Percentiles rank a stretch among this genome's conserved stretches.
These are phyloP conservation scores for Heteromormyrus szaboi DNA, from an alignment of 2,797 vertebrate species.

Conservation along the genomic window DNA sequence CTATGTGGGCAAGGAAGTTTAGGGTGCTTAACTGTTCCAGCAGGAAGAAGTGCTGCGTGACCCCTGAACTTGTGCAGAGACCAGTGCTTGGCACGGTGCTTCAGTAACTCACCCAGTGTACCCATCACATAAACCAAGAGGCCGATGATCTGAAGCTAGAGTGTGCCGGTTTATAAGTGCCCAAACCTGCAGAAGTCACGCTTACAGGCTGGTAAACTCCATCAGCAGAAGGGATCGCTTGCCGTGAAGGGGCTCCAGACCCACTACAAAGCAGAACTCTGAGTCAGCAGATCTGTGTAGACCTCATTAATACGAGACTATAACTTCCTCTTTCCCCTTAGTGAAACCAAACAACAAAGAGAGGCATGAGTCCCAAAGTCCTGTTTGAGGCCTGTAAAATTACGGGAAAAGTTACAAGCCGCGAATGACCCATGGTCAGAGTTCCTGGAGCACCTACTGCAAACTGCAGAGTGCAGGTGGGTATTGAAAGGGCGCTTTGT, in stretches of 20 bases:
- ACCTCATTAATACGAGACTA: not conserved
- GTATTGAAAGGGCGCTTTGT: not conserved
- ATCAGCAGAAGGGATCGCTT: not conserved
- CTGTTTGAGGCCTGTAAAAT: not conserved
- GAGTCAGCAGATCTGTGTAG: not conserved
- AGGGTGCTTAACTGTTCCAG: constrained; percentile 64
- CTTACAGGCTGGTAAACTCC: constrained; percentile 9
- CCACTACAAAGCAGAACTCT: not conserved
- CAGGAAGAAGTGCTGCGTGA: constrained; percentile 86
- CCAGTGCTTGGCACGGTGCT: constrained; percentile 33
- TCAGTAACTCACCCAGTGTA: not conserved
- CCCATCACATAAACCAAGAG: not conserved
- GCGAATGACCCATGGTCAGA: not conserved
- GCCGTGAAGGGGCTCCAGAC: not conserved
- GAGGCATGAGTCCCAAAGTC: not conserved
- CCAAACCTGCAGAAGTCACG: not conserved
- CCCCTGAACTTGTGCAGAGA: constrained; percentile 81
- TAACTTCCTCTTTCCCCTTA: not conserved
- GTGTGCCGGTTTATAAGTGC: not conserved
- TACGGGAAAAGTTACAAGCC: not conserved
- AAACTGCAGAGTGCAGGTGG: not conserved
- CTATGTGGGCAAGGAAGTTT: constrained; percentile 88
- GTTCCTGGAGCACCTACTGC: constrained; percentile 5
- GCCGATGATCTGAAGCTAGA: not conserved
- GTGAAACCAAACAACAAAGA: not conserved